Evolutionary conservation across 2,888 invertebrate species (phyloP).

Genomic region (Acanthoscelides obtectus): DNA sequence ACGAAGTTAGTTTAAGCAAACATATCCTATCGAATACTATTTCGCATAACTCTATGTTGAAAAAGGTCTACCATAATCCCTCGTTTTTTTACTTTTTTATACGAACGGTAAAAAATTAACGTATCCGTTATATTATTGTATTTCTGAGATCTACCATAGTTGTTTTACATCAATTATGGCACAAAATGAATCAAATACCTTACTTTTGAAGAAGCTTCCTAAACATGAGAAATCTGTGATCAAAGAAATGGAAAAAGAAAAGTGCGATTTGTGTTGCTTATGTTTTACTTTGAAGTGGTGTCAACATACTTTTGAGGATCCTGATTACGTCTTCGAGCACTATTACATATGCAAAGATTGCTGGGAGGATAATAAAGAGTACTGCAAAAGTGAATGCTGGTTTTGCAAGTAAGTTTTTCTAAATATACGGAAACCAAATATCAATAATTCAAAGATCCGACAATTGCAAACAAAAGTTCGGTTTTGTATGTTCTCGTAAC

Average conservation of each 20-base stretch:
- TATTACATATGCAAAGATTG: not conserved
- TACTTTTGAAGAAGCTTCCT: not conserved
- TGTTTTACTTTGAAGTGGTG: not conserved
- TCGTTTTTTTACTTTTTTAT: too few species aligned
- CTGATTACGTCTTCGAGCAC: not conserved
- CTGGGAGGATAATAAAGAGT: not conserved
- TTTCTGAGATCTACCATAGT: too few species aligned
- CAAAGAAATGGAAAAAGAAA: not conserved
- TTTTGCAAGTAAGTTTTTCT: not conserved
- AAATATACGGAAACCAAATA: too few species aligned
- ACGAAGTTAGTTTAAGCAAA: too few species aligned
- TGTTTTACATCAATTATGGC: not conserved
- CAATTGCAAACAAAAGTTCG: too few species aligned
- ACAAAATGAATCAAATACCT: not conserved
- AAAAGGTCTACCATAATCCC: too few species aligned
- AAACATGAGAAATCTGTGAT: not conserved
- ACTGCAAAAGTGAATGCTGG: not conserved
- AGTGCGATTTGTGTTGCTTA: not conserved
- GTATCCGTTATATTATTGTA: too few species aligned
- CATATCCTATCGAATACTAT: too few species aligned
- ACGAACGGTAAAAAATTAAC: too few species aligned
- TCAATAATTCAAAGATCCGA: too few species aligned
- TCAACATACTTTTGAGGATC: not conserved
- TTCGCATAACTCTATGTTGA: too few species aligned
- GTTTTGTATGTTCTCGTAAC: too few species aligned